phyloP scores from a whole-genome alignment of 2,113 vertebrate genomes.

The Gymnobelideus leadbeateri region DNA sequence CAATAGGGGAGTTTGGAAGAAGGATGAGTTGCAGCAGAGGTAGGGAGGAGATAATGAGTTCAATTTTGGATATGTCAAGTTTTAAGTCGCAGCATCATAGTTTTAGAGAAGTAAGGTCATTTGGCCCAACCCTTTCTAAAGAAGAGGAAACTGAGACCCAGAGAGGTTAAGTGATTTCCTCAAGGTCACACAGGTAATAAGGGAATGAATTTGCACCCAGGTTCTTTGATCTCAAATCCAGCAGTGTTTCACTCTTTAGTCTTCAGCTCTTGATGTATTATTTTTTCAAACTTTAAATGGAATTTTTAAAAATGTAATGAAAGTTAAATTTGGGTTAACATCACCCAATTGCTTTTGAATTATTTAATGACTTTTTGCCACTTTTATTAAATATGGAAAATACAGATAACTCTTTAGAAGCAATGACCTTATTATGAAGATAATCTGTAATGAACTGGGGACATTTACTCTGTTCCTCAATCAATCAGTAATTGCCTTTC shows the following conservation, averaged over 20 bases:
- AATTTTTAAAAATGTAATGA: neutral
- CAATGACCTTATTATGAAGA: neutral
- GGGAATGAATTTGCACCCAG: neutral
- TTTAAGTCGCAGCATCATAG: neutral
- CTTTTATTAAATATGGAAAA: conserved; percentile 2
- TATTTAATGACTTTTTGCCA: neutral
- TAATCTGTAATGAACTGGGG: neutral
- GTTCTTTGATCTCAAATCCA: neutral
- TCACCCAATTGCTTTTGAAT: neutral
- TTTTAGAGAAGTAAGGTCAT: neutral
- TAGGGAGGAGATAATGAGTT: neutral
- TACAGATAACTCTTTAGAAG: neutral
- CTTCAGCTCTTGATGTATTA: neutral
- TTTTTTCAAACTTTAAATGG: neutral
- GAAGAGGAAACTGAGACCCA: neutral
- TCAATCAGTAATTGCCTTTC: neutral
- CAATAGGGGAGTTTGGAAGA: neutral
- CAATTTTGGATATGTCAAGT: neutral
- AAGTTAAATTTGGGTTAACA: neutral
- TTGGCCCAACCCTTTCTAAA: neutral
- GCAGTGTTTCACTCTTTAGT: neutral
- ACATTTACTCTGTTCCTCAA: neutral
- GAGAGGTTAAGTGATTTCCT: neutral
- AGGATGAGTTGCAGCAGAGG: neutral
- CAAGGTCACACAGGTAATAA: neutral